Conservation (phyloP, 2,113 vertebrate genomes). For the Colinus virginianus region DNA sequence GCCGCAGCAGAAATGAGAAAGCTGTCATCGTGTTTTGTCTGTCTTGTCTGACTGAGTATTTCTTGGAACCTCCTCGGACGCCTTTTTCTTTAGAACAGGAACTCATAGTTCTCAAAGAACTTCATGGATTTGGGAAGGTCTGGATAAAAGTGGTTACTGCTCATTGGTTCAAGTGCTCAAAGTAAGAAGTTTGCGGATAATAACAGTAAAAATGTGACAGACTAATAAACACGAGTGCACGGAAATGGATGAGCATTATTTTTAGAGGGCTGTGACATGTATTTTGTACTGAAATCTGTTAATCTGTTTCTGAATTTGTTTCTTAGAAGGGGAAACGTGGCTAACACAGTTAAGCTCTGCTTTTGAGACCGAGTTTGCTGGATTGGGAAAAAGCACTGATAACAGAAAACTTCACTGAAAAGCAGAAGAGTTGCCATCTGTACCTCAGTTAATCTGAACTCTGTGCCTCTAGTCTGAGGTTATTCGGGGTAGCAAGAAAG, state of each 20-base stretch:
- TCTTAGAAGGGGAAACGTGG: background rate
- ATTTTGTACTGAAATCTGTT: constrained; percentile 22
- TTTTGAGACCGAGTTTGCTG: constrained; percentile 32
- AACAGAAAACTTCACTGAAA: background rate
- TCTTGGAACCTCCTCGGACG: background rate
- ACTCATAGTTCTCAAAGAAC: background rate
- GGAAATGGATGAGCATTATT: constrained; percentile 33
- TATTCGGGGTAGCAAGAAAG: constrained; percentile 4
- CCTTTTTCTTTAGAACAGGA: background rate
- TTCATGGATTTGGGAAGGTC: constrained; percentile 7
- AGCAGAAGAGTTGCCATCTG: background rate
- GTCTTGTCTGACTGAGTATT: background rate
- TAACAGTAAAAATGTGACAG: constrained; percentile 25
- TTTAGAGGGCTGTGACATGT: constrained; percentile 26
- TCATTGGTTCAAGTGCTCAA: constrained; percentile 32
- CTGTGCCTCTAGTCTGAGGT: background rate
- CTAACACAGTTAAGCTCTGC: background rate
- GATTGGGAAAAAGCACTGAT: background rate
- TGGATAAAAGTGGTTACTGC: constrained; percentile 22
- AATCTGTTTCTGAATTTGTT: constrained; percentile 32
- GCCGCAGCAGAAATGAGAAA: background rate
- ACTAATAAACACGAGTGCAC: constrained; percentile 32
- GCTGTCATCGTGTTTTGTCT: background rate
- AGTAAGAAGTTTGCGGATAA: constrained; percentile 15
- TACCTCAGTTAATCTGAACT: background rate